A percentile compares a stretch with the other conserved stretches of the same genome.
Conservation (phyloP, 2,888 invertebrate genomes). For the Drepana falcataria region DNA sequence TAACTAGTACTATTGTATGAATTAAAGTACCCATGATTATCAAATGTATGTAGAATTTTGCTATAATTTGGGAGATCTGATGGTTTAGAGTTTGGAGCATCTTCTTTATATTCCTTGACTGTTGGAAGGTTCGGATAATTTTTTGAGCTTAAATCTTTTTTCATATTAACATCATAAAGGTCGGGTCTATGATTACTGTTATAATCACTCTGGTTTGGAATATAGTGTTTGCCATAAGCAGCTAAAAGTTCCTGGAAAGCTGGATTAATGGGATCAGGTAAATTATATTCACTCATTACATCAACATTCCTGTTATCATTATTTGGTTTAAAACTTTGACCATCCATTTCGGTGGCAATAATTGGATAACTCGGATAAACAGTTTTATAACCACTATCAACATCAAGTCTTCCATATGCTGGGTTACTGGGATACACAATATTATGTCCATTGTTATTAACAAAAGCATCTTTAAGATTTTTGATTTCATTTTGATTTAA, state of each 20-base stretch:
- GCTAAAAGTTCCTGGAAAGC: too few relatives aligned
- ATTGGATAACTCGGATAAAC: neutral
- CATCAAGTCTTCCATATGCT: neutral
- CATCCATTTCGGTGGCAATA: too few relatives aligned
- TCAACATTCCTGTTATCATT: neutral
- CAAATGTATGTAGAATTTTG: too few relatives aligned
- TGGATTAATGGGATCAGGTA: too few relatives aligned
- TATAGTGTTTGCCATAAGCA: too few relatives aligned
- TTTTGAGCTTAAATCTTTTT: neutral
- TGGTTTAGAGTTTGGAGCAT: too few relatives aligned
- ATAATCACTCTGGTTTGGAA: neutral
- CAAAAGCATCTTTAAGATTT: neutral
- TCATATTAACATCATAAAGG: neutral
- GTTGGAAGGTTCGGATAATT: neutral
- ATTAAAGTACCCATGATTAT: too few relatives aligned
- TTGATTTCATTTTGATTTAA: neutral
- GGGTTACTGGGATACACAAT: neutral
- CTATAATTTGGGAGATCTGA: too few relatives aligned
- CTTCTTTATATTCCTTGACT: too few relatives aligned
- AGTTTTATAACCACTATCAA: neutral
- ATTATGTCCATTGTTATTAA: neutral
- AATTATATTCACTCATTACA: too few relatives aligned
- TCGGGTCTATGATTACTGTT: neutral
- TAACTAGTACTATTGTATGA: too few relatives aligned
- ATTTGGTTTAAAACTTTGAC: neutral